Conservation (phyloP, 2,888 invertebrate genomes). For the Mantis religiosa region DNA sequence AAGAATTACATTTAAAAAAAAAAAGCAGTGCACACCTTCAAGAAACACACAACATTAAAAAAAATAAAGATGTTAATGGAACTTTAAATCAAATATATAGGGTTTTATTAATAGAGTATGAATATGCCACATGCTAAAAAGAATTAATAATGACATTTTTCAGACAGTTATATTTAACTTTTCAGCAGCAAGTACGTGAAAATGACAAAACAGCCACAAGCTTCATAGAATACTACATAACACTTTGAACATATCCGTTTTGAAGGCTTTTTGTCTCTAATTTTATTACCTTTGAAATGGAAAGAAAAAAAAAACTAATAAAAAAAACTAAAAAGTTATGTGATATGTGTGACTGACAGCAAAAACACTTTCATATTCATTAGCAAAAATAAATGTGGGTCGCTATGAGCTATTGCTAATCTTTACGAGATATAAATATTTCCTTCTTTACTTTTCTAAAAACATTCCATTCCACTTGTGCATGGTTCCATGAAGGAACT, state of each 20-base stretch:
- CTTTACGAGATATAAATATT: background rate
- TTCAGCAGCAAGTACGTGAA: background rate
- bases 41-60: slow-evolving; percentile 15
- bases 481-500: background rate
- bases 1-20: background rate
- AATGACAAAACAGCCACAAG: background rate
- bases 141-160: background rate
- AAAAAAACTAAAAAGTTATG: background rate
- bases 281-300: background rate
- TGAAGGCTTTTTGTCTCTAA: background rate
- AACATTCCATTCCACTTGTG: background rate
- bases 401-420: background rate
- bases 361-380: background rate
- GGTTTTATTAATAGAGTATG: slow-evolving; percentile 13
- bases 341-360: background rate
- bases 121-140: slow-evolving; percentile 4
- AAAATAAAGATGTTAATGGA: background rate
- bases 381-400: background rate
- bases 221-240: background rate
- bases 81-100: slow-evolving; percentile 12
- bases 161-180: background rate
- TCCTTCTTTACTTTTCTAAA: background rate
- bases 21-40: slow-evolving; percentile 14
- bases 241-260: background rate
- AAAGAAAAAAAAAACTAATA: no score